A percentile compares a stretch with the other conserved stretches of the same genome.
Conservation (phyloP, 92 coral and sea anemone genomes). For the Plumapathes pennacea region DNA sequence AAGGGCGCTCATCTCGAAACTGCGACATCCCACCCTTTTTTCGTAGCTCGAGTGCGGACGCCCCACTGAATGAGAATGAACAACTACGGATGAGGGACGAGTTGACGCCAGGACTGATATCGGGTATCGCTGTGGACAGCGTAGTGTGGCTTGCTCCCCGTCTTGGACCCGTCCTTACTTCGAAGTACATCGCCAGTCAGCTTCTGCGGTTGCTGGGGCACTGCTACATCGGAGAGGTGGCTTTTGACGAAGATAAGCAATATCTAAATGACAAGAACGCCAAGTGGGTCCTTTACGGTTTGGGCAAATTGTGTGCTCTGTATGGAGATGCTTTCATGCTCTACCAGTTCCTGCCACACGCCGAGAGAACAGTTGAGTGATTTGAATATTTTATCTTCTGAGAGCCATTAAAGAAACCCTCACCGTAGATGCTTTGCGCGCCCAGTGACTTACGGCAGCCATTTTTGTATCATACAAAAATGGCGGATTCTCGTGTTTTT, state of each 20-base stretch:
- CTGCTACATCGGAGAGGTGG: constrained; percentile 81
- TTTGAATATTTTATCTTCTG: too few relatives aligned
- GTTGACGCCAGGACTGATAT: constrained; percentile 47
- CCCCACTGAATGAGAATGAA: constrained; percentile 4
- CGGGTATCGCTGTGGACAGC: constrained; percentile 90
- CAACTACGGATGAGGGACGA: constrained; percentile 14
- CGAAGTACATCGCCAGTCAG: constrained; percentile 77
- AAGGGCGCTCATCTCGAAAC: too few relatives aligned
- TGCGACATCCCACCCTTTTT: too few relatives aligned
- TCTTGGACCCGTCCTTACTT: constrained; percentile 87
- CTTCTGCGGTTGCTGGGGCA: constrained; percentile 77
- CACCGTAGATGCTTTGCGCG: too few relatives aligned
- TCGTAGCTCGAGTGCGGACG: too few relatives aligned
- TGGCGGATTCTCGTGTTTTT: too few relatives aligned
- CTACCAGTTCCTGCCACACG: constrained; percentile 81
- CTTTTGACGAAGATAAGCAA: constrained; percentile 70
- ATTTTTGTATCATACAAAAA: too few relatives aligned
- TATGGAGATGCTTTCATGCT: constrained; percentile 89
- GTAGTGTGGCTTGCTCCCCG: constrained; percentile 91
- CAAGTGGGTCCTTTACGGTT: constrained; percentile 85
- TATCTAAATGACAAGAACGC: constrained; percentile 75
- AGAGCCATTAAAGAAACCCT: too few relatives aligned
- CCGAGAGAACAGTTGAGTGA: constrained; percentile 75
- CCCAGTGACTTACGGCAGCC: too few relatives aligned
- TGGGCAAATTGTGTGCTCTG: constrained; percentile 73